Base-by-base conservation (phyloP, 2,888 invertebrate species). In the Margaritifera margaritifera region DNA sequence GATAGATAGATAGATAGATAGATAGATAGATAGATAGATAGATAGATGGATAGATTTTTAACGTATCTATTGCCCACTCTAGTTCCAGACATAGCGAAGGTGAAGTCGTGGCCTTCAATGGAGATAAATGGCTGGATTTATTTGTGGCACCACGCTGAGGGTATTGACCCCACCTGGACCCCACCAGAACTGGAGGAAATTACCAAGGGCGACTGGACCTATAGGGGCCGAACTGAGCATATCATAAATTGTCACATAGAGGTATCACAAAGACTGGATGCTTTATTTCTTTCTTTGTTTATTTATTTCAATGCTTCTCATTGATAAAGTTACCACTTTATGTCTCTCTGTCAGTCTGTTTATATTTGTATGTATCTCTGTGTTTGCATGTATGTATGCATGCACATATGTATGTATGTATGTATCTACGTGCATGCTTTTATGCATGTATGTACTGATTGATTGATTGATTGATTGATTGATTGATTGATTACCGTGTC, bases 111-210 rank as follows among this genome's bases (percentile, higher is more conserved):
- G 94, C 90, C 90, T 0, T 92, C 92, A 0, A 89, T 90, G 20
- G 96, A 97, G 88, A 90, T 92, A 0, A 95, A 95, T 81, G 93
- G 93, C 0, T 92, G 93, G 19, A 92, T 96, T 11, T 95, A 95
- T 90, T 90, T 96, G 20, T 96, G 96, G 96, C 93, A 94, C 81
- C 94, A 96, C 82, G 94, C 93, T 0, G 95, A 95, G 80, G 91
- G 91, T 1, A 89, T 92, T 0, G 91, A 92, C 0, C 96, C 96
- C 0, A 84, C 90, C 51, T 97, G 96, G 96, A 85, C 88, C 19
- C 91, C 94, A 0, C 91, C 92, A 0, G 90, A 91, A 5, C 90
- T 93, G 0, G 89, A 91, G 0, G 91, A 93, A 78, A 90, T 94
- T 42, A 85, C 90, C 8, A 88, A 84, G 19, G 92, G 92, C 0